Evolutionary conservation across 2,113 vertebrate species (phyloP).

Genomic region (Sapayoa aenigma): DNA sequence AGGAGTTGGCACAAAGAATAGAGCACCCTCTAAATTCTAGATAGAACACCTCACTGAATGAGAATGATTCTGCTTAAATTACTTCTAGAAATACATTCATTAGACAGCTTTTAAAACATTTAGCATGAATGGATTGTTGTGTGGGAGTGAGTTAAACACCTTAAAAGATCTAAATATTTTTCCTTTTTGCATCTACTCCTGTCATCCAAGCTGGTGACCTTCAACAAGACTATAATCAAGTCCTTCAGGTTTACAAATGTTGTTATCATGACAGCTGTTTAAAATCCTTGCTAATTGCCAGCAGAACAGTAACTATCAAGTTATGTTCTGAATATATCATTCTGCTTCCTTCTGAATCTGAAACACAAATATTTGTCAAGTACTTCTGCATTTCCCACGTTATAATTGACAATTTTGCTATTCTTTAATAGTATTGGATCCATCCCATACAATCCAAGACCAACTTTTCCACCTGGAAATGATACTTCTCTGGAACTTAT

Average conservation of each 20-base stretch:
- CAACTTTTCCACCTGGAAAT: conserved; percentile 24
- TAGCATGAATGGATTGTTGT: conserved; percentile 7
- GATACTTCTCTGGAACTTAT: background rate
- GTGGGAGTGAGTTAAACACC: background rate
- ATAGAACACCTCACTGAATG: background rate
- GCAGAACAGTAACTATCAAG: background rate
- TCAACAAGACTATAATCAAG: conserved; percentile 31
- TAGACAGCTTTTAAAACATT: conserved; percentile 34
- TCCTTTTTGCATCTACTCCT: conserved; percentile 16
- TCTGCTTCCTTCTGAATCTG: conserved; percentile 11
- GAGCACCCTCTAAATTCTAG: background rate
- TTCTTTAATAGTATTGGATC: background rate
- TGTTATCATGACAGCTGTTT: conserved; percentile 27
- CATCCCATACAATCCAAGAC: background rate
- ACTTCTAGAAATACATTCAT: background rate
- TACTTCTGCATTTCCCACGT: background rate
- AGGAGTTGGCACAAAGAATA: background rate
- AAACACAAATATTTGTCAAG: conserved; percentile 30
- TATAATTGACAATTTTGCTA: background rate
- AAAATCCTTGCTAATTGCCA: conserved; percentile 28
- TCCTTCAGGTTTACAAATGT: background rate
- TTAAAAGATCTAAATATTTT: conserved; percentile 49
- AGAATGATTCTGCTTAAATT: conserved; percentile 8
- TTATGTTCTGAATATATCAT: background rate
- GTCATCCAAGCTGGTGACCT: conserved; percentile 31